A percentile compares a stretch with the other conserved stretches of the same genome.
Evolutionary conservation across 2,113 vertebrate genomes (phyloP).

Genomic region (Chloropsis hardwickii): DNA sequence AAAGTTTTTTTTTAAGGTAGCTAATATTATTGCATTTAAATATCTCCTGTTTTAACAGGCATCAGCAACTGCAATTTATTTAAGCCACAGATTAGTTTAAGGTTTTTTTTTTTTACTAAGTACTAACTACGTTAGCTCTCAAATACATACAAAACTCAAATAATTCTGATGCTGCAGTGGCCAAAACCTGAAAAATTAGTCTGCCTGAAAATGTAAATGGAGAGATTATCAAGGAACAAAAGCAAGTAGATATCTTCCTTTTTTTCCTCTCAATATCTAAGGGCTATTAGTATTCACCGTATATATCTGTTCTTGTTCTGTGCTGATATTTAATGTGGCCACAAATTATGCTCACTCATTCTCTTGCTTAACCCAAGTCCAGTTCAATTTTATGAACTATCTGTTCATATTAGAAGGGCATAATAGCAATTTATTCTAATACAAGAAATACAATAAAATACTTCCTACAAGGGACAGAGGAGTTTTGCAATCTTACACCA

Average conservation of each 20-base stretch:
- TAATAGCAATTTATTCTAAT: conserved; percentile 62
- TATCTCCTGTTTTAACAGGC: background rate
- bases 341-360: conserved; percentile 71
- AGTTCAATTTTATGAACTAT: conserved; percentile 75
- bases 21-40: background rate
- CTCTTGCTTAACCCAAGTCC: conserved; percentile 65
- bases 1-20: conserved; percentile 1
- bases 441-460: conserved; percentile 57
- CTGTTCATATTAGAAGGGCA: conserved; percentile 64
- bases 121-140: background rate
- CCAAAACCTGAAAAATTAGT: conserved; percentile 36
- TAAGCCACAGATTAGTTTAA: background rate
- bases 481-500: conserved; percentile 49
- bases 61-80: conserved; percentile 18
- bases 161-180: background rate
- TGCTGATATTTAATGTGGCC: conserved; percentile 65
- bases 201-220: conserved; percentile 52
- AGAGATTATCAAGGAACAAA: conserved; percentile 67
- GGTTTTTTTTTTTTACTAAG: background rate
- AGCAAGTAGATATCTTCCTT: conserved; percentile 70
- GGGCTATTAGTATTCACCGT: conserved; percentile 69
- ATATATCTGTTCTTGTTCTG: conserved; percentile 59
- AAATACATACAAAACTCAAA: conserved; percentile 8
- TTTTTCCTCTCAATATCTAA: conserved; percentile 70
- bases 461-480: conserved; percentile 15